Evolutionary conservation across 2,888 invertebrate species (phyloP), one percentile per base, ranked within the genome.

Genomic region (Mechanitis mazaeus): DNA sequence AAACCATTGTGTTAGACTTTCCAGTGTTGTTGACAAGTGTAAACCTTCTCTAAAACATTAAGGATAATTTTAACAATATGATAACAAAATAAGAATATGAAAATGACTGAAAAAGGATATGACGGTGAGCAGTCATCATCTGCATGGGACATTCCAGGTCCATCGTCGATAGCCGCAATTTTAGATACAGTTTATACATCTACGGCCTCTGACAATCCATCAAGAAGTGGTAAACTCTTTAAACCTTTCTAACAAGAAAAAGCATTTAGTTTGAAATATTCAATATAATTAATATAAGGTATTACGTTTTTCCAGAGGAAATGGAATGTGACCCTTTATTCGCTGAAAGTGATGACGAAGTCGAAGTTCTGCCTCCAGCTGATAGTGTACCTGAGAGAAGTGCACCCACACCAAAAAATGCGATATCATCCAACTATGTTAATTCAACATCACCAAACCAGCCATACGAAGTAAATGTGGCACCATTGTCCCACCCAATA

Each of bases 261-360:
- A 50, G 2, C 28, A 28, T 7, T 50, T 31, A 7, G 9, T 50
- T 31, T 50, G 7, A 50, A 31, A 35, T 35, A 35, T 50, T 3
- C 31, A 9, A 3, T 31, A 3, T 31, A 50, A 31, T 31, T 31
- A 50, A n/a, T 7, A n/a, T 20, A 47, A 47, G 46, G 54, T n/a
- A 46, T 56, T 57, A 66, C 59, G 42, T 42, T 67, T 64, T 66
- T 71, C 66, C 89, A 87, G 92, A 92, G 71, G 92, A 93, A 75
- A 92, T 93, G 92, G 93, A 93, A 69, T 92, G 91, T 80, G 93
- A 93, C 67, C 91, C 92, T 68, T 81, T 93, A 63, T 93, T 93
- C 82, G 93, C 93, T 60, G 92, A 92, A 71, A 93, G 93, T 80
- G 93, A 93, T 77, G 92, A 92, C 70, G 93, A 93, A 70, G 89